Conservation (phyloP, 2,113 vertebrate species). For the Thamnophis sirtalis region DNA sequence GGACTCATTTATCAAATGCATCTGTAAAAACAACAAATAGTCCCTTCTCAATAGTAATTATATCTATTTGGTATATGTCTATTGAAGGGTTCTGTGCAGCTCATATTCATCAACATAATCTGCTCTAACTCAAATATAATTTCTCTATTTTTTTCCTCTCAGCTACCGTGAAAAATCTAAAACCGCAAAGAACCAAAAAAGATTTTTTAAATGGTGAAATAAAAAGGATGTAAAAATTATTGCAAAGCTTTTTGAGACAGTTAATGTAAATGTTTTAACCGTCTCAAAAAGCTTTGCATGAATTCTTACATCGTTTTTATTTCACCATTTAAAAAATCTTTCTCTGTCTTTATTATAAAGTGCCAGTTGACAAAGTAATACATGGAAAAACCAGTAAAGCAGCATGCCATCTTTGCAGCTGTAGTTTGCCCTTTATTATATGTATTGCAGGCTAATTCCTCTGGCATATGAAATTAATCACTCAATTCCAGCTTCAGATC, state of each 20-base stretch:
- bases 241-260: not conserved
- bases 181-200: not conserved
- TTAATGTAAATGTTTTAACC: not conserved
- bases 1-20: not conserved
- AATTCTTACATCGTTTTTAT: too few species aligned
- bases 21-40: not conserved
- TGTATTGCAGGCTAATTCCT: constrained; percentile 13
- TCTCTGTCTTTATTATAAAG: not conserved
- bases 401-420: not conserved
- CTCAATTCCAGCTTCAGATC: not conserved
- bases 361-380: constrained; percentile 35
- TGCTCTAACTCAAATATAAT: not conserved
- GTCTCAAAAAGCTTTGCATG: too few species aligned
- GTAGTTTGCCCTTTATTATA: not conserved
- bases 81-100: not conserved
- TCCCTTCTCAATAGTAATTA: not conserved
- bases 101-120: not conserved
- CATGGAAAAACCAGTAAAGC: constrained; percentile 13
- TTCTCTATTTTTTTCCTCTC: not conserved
- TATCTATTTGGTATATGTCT: not conserved
- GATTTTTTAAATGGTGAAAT: not conserved
- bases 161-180: not conserved
- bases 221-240: not conserved
- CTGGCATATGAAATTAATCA: constrained; percentile 18
- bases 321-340: not conserved